These are phyloP conservation scores for Keiferia lycopersicella DNA, from an alignment of 2,888 invertebrate species.

Conservation along the genomic window DNA sequence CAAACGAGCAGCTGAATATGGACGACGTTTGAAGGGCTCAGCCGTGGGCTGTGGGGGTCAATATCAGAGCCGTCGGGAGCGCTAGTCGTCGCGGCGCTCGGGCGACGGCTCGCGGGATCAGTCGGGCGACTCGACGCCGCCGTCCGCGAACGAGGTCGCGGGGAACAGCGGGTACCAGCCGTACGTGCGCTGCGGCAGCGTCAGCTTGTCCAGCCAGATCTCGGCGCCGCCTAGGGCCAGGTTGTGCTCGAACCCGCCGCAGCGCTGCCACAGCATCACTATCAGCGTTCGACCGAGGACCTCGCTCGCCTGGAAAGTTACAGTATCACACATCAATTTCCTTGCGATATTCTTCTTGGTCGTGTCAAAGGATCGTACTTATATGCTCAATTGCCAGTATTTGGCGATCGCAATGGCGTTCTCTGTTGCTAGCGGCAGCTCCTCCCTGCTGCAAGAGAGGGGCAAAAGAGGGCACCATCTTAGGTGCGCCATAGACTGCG, in stretches of 20 bases:
- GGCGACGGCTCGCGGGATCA: constrained; percentile 80
- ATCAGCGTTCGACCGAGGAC: constrained; percentile 90
- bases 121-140: constrained; percentile 80
- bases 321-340: background rate
- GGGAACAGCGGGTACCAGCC: constrained; percentile 97
- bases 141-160: constrained; percentile 87
- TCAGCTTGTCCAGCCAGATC: constrained; percentile 90
- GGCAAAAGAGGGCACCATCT: too few relatives aligned
- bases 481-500: too few relatives aligned
- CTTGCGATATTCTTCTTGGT: background rate
- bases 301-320: constrained; percentile 82
- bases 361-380: too few relatives aligned
- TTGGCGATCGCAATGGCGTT: too few relatives aligned
- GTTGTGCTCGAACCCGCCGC: constrained; percentile 94
- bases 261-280: constrained; percentile 96
- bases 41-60: constrained; percentile 20
- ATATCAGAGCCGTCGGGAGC: constrained; percentile 59
- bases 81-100: constrained; percentile 68
- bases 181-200: constrained; percentile 89
- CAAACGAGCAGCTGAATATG: constrained; percentile 25
- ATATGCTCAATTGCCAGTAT: too few relatives aligned
- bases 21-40: constrained; percentile 21
- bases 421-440: too few relatives aligned
- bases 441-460: too few relatives aligned
- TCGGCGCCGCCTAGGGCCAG: constrained; percentile 90